A percentile compares a stretch with the other conserved stretches of the same genome.
These are phyloP conservation scores for Heteromyza rotundicornis DNA, from an alignment of 2,888 invertebrate genomes.

Conservation along the genomic window DNA sequence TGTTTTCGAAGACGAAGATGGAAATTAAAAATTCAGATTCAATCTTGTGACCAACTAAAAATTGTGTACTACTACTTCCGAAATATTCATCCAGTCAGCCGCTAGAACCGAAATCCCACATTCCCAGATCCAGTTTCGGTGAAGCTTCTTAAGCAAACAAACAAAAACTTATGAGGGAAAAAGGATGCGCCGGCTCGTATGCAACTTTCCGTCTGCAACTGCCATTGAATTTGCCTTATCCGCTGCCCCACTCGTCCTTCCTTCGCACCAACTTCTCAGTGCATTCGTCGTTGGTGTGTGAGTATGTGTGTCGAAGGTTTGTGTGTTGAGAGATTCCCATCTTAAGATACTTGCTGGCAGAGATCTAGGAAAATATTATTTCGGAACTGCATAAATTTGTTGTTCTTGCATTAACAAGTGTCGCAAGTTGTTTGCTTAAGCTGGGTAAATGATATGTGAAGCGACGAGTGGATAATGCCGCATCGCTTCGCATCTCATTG, in stretches of 20 bases:
- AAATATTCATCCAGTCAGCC: too few species aligned
- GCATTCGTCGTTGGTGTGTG: background rate
- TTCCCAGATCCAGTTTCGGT: too few species aligned
- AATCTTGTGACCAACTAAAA: too few species aligned
- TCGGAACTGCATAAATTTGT: slow-evolving; percentile 5
- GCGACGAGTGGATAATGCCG: background rate
- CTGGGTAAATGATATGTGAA: background rate
- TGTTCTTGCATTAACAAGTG: background rate
- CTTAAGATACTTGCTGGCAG: background rate
- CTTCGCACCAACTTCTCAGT: background rate
- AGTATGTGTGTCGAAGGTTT: background rate
- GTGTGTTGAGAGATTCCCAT: background rate
- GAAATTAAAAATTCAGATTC: too few species aligned
- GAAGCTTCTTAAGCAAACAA: too few species aligned
- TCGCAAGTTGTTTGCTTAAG: background rate
- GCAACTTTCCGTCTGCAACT: background rate
- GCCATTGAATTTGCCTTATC: background rate
- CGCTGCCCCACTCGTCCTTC: background rate
- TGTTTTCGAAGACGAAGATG: background rate
- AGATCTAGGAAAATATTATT: slow-evolving; percentile 4
- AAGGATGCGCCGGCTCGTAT: too few species aligned
- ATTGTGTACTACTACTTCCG: too few species aligned
- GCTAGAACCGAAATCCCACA: too few species aligned
- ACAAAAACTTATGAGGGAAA: too few species aligned
- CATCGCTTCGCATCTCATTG: too few species aligned